Conservation (phyloP, 2,797 vertebrate genomes). For the Cygnus olor region DNA sequence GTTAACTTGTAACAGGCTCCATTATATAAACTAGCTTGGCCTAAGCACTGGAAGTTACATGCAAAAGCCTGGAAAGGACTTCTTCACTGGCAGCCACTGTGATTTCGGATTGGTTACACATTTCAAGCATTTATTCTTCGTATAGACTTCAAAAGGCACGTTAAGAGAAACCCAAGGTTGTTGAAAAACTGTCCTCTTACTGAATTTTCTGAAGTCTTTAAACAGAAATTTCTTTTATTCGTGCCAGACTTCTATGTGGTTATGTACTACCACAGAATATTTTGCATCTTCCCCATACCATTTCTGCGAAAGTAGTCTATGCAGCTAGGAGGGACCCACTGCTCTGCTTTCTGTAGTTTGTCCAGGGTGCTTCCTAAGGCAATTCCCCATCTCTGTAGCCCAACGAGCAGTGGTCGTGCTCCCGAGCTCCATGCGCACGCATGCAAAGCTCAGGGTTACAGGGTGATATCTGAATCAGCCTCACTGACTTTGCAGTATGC, state of each 20-base stretch:
- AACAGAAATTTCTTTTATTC: background rate
- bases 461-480: background rate
- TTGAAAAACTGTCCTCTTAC: background rate
- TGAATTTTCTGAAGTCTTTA: background rate
- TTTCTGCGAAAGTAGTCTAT: background rate
- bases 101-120: background rate
- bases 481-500: background rate
- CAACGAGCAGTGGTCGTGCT: accelerated
- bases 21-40: background rate
- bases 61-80: background rate
- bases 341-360: background rate
- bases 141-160: background rate
- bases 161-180: background rate
- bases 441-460: background rate
- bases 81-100: background rate
- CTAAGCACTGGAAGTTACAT: background rate
- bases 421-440: background rate
- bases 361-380: background rate
- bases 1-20: background rate
- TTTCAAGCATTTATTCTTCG: slow-evolving; percentile 14
- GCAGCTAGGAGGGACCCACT: background rate
- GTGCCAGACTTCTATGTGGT: background rate
- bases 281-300: background rate
- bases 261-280: background rate
- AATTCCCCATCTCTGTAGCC: accelerated